Base-by-base conservation (phyloP, 2,797 vertebrate species). In the Anguilla obscura region DNA sequence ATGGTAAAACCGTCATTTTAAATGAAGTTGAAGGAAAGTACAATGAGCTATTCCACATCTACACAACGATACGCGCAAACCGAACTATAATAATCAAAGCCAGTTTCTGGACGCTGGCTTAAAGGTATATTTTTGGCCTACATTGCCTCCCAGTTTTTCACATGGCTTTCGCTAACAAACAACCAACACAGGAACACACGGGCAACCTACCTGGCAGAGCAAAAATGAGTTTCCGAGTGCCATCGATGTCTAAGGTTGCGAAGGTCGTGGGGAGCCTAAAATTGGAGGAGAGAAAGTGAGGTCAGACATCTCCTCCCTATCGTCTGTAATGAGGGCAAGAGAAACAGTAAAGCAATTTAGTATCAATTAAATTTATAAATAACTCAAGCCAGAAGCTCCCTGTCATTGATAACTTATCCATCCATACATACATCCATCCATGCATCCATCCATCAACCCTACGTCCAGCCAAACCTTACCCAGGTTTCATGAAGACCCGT, bases 401-500 rank as follows among this genome's bases (percentile, higher is more conserved):
- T 66, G 4, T 82, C 6, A 82, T 24, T 1, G 33, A 80, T 18
- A 6, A 12, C 52, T 0, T 14, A 36, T 85, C n/a, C 60, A 5
- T 4, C 48, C 48, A 48, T 52, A 33, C 54, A 16, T 48, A 21
- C 16, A 1, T 83, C 58, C 76, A 63, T n/a, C 9, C 24, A 69
- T 27, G 7, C 9, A 33, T 74, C 5, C 71, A 76, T 76, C 71
- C 27, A 36, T 33, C 33, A 76, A 33, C 33, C 36, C 76, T 45
- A 18, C 33, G 4, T 45, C 79, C 54, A 52, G 40, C 56, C 36
- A 58, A 83, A 30, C 71, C 97, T 96, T 95, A 97, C 97, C 97
- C 98, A 93, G 98, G 98, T 94, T 99, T 99, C 98, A 99, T 99
- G 93, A 99, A 99, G 94, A 99, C 98, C 92, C 98, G 96, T 92